These are phyloP conservation scores for Marronus borbonicus DNA, from an alignment of 2,888 invertebrate genomes.

Conservation along the genomic window DNA sequence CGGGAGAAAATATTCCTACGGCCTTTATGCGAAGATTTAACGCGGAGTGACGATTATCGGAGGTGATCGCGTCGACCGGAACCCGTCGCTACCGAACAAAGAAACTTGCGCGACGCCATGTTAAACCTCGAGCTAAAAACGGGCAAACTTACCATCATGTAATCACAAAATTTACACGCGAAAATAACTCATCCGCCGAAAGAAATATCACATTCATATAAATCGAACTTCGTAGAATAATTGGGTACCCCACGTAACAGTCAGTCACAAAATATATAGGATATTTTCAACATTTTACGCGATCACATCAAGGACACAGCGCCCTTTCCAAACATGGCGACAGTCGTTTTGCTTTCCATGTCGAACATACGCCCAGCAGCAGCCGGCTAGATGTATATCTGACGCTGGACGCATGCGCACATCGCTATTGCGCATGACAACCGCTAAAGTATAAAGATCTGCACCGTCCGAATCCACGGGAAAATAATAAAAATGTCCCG, in stretches of 20 bases:
- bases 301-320: slow-evolving; percentile 69
- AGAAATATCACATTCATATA: slow-evolving; percentile 70
- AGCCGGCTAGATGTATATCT: slow-evolving; percentile 58
- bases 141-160: slow-evolving; percentile 77
- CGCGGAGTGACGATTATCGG: slow-evolving; percentile 9
- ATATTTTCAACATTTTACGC: slow-evolving; percentile 72
- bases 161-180: slow-evolving; percentile 78
- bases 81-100: slow-evolving; percentile 57
- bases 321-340: slow-evolving; percentile 74
- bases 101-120: slow-evolving; percentile 68
- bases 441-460: slow-evolving; percentile 49
- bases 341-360: slow-evolving; percentile 67
- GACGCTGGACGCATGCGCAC: slow-evolving; percentile 58
- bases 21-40: not conserved
- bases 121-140: slow-evolving; percentile 69
- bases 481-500: slow-evolving; percentile 58
- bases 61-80: slow-evolving; percentile 16
- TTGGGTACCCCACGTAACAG: slow-evolving; percentile 74
- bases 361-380: slow-evolving; percentile 60
- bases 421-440: slow-evolving; percentile 55
- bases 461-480: slow-evolving; percentile 18
- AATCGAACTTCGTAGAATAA: slow-evolving; percentile 70
- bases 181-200: slow-evolving; percentile 74
- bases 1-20: slow-evolving; percentile 9
- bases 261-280: slow-evolving; percentile 71